These are phyloP conservation scores for Vultur gryphus DNA, from an alignment of 2,797 vertebrate species.

Conservation along the genomic window DNA sequence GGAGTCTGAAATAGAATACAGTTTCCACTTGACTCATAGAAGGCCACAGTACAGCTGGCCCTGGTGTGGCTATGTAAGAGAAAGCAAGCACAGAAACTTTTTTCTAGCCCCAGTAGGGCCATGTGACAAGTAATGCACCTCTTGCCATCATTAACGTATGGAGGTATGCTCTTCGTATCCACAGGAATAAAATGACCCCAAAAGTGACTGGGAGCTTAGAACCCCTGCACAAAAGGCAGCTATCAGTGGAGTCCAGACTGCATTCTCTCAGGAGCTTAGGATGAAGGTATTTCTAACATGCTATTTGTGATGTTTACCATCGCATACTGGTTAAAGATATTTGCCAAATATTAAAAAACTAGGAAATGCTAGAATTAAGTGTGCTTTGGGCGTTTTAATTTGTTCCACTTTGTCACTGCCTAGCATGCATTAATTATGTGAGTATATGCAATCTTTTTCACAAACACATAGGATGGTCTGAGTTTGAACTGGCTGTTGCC, in stretches of 20 bases:
- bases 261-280: not conserved
- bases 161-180: not conserved
- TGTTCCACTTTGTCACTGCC: not conserved
- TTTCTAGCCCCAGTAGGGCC: not conserved
- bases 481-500: not conserved
- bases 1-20: constrained; percentile 1
- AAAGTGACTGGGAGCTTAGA: not conserved
- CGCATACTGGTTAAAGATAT: not conserved
- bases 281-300: not conserved
- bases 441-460: not conserved
- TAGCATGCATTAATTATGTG: not conserved
- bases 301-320: not conserved
- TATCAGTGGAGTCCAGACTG: not conserved
- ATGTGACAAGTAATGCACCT: not conserved
- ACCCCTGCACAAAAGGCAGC: not conserved
- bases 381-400: not conserved
- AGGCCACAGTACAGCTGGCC: not conserved
- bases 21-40: not conserved
- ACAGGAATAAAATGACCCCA: not conserved
- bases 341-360: not conserved
- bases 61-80: not conserved
- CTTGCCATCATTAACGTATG: not conserved
- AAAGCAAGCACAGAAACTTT: not conserved
- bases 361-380: not conserved
- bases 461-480: not conserved